Percentiles rank a stretch among this genome's conserved stretches.
Conservation (phyloP, 2,888 invertebrate genomes). For the Thereva nobilitata region DNA sequence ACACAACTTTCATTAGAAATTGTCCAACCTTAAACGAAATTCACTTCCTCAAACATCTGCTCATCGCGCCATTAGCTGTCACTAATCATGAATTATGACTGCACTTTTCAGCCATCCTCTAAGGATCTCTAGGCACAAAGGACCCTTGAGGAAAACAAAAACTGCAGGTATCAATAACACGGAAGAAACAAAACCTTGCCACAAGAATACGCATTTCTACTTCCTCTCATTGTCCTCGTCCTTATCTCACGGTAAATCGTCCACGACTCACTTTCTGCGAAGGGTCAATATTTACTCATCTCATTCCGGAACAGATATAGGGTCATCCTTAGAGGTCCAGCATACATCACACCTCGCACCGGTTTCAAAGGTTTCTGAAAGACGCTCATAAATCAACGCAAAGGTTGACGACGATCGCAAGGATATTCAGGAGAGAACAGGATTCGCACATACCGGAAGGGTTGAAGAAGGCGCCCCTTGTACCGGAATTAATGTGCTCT, state of each 20-base stretch:
- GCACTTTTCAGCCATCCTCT: not conserved
- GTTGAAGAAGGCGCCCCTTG: slow-evolving; percentile 10
- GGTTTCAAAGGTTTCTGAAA: slow-evolving; percentile 18
- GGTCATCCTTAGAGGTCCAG: slow-evolving; percentile 27
- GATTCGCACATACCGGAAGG: slow-evolving; percentile 2
- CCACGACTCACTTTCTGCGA: slow-evolving; percentile 1
- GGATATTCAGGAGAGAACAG: slow-evolving; percentile 5
- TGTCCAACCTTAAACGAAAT: no score
- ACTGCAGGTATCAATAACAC: not conserved
- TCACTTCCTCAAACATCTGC: no score
- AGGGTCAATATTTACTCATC: slow-evolving; percentile 21
- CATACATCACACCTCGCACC: slow-evolving; percentile 29
- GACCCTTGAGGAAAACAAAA: not conserved
- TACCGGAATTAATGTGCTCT: not conserved
- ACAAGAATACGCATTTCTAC: slow-evolving; percentile 15
- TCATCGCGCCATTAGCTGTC: not conserved
- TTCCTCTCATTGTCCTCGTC: slow-evolving; percentile 19
- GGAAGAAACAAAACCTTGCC: slow-evolving; percentile 16
- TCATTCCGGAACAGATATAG: slow-evolving; percentile 2
- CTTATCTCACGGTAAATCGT: slow-evolving; percentile 25
- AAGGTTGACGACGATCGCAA: not conserved
- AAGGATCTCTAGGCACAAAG: not conserved
- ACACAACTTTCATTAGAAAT: no score
- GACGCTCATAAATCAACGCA: slow-evolving; percentile 28
- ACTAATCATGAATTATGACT: slow-evolving; percentile 27